Evolutionary conservation across 2,797 vertebrate genomes (phyloP).

Genomic region (Hemibagrus guttatus): DNA sequence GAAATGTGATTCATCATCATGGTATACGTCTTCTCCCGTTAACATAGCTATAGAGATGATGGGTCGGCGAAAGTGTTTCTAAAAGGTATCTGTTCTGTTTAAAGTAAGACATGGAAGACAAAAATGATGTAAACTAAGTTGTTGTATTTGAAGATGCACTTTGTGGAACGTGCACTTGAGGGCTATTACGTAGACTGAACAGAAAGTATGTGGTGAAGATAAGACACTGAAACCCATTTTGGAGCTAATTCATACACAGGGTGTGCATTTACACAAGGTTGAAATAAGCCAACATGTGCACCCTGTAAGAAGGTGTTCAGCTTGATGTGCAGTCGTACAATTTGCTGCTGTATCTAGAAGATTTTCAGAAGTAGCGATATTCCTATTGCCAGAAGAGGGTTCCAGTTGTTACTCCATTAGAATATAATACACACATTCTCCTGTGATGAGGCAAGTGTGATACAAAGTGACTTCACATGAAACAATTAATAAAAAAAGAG

Average conservation of each 20-base stretch:
- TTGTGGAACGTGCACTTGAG: constrained; percentile 27
- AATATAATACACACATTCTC: not conserved
- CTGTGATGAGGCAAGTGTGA: not conserved
- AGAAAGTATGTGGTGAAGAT: not conserved
- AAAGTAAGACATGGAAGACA: constrained; percentile 48
- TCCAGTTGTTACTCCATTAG: not conserved
- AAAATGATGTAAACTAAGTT: constrained; percentile 38
- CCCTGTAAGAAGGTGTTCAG: constrained; percentile 5
- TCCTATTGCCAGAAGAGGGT: not conserved
- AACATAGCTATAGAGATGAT: not conserved
- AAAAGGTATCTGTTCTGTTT: constrained; percentile 23
- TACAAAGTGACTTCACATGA: not conserved
- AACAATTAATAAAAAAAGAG: not conserved
- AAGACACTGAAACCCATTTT: not conserved
- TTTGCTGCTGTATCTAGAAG: not conserved
- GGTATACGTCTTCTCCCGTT: not conserved
- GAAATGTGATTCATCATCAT: not conserved
- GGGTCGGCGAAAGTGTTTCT: not conserved
- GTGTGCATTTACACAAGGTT: not conserved
- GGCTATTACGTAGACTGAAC: constrained; percentile 1
- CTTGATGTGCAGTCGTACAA: not conserved
- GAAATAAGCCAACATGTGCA: not conserved
- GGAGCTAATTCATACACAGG: not conserved
- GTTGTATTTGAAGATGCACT: constrained; percentile 47
- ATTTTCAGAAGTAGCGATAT: not conserved